These are phyloP conservation scores for Cephalopachus bancanus DNA, from an alignment of 2,797 vertebrate genomes.

Conservation along the genomic window DNA sequence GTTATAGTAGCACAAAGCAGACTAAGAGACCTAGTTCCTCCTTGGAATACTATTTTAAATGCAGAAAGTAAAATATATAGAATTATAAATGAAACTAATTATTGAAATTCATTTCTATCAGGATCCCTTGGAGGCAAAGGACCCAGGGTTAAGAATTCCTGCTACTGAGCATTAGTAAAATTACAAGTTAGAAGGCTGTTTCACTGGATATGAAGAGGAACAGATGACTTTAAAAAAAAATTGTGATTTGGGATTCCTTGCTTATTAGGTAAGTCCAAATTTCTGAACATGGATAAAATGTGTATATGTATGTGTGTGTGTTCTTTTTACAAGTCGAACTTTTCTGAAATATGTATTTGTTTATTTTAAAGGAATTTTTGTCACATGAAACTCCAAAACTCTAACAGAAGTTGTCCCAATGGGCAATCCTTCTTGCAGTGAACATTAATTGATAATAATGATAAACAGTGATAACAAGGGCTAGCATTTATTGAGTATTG, in stretches of 20 bases:
- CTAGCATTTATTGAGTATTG: neutral
- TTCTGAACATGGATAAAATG: slow-evolving; percentile 9
- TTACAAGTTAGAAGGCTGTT: neutral
- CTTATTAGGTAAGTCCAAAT: neutral
- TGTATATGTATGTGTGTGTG: neutral
- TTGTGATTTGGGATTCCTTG: neutral
- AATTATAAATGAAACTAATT: slow-evolving; percentile 42
- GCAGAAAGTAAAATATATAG: neutral
- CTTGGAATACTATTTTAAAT: neutral
- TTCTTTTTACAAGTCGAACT: neutral
- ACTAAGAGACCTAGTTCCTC: neutral
- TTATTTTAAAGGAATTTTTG: neutral
- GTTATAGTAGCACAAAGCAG: neutral
- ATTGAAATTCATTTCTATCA: slow-evolving; percentile 13
- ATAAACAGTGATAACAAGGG: neutral
- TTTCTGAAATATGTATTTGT: neutral
- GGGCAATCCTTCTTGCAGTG: neutral
- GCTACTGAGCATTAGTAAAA: neutral
- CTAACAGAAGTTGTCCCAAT: neutral
- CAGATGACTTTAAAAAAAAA: neutral
- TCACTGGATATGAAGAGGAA: neutral
- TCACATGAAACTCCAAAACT: neutral
- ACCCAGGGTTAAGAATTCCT: neutral
- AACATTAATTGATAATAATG: neutral
- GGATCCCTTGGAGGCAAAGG: neutral